phyloP scores from a whole-genome alignment of 2,888 invertebrate genomes.

The Anaspis maculata region DNA sequence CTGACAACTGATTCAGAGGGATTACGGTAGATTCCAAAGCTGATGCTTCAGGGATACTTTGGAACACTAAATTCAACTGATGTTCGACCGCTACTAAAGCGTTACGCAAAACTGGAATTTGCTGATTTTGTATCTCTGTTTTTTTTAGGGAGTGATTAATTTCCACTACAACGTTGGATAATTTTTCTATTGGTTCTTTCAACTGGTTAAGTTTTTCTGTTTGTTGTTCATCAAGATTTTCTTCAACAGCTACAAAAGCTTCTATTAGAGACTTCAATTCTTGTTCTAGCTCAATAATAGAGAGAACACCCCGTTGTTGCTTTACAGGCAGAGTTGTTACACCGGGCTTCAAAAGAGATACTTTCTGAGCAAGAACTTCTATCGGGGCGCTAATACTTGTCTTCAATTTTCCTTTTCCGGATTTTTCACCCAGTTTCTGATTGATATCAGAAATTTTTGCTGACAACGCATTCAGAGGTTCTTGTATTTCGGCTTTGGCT shows the following conservation, averaged over 20 bases:
- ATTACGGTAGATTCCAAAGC: conserved; percentile 6
- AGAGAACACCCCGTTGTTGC: conserved; percentile 1
- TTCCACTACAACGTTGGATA: not conserved
- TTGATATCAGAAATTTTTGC: too few relatives aligned
- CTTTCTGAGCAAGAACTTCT: conserved; percentile 6
- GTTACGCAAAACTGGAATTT: conserved; percentile 14
- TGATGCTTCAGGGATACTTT: conserved; percentile 9
- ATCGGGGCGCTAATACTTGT: too few relatives aligned
- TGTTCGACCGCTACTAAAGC: conserved; percentile 14
- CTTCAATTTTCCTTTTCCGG: too few relatives aligned
- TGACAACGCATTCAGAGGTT: too few relatives aligned
- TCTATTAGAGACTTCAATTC: conserved; percentile 2
- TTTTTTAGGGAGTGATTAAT: conserved; percentile 1
- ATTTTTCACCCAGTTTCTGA: too few relatives aligned
- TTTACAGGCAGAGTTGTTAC: not conserved
- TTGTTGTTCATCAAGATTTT: conserved; percentile 1
- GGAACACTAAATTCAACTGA: conserved; percentile 6
- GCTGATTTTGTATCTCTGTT: conserved; percentile 1
- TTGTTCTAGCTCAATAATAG: not conserved
- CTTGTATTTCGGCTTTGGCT: too few relatives aligned
- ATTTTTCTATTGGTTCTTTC: conserved; percentile 5
- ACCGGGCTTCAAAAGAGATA: not conserved
- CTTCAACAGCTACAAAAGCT: not conserved
- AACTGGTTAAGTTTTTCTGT: conserved; percentile 1
- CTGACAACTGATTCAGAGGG: conserved; percentile 5